Conservation (phyloP, 1,140 invertebrate genomes). For the Bradynema listronoti region DNA sequence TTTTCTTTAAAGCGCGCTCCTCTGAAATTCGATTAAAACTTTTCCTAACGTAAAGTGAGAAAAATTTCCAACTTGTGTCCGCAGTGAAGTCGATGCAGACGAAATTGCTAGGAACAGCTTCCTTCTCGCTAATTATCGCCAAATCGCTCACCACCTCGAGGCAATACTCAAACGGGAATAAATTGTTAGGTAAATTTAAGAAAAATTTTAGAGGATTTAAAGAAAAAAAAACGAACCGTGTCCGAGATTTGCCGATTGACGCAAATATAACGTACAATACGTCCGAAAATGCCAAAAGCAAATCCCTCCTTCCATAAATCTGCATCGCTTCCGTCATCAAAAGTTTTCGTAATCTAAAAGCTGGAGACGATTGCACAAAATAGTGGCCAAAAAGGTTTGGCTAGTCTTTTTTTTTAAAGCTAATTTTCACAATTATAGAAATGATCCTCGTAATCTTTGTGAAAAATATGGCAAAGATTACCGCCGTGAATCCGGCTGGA, state of each 20-base stretch:
- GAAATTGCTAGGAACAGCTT: conserved; percentile 45
- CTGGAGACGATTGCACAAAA: not conserved
- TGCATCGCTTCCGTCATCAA: conserved; percentile 36
- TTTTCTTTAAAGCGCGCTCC: conserved; percentile 42
- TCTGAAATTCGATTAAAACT: conserved; percentile 29
- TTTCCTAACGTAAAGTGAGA: not conserved
- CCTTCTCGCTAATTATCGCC: conserved; percentile 41
- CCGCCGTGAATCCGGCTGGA: conserved; percentile 33
- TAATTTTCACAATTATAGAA: too few relatives aligned
- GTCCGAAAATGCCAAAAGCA: conserved; percentile 42
- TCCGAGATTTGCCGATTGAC: conserved; percentile 31
- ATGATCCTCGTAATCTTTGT: conserved; percentile 6
- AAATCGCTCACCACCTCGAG: conserved; percentile 41
- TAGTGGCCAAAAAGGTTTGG: conserved; percentile 1
- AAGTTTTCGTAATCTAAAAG: conserved; percentile 35
- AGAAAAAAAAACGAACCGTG: conserved; percentile 21
- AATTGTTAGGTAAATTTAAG: not conserved
- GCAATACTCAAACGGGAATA: conserved; percentile 6
- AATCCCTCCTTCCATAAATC: conserved; percentile 48
- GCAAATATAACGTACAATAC: conserved; percentile 31
- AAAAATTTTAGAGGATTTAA: conserved; percentile 22
- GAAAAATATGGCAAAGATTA: conserved; percentile 19
- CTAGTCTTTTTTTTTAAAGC: too few relatives aligned
- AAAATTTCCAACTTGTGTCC: conserved; percentile 32
- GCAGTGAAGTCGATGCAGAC: conserved; percentile 43